Base-by-base conservation (phyloP, 2,113 vertebrate species). In the Carollia perspicillata region DNA sequence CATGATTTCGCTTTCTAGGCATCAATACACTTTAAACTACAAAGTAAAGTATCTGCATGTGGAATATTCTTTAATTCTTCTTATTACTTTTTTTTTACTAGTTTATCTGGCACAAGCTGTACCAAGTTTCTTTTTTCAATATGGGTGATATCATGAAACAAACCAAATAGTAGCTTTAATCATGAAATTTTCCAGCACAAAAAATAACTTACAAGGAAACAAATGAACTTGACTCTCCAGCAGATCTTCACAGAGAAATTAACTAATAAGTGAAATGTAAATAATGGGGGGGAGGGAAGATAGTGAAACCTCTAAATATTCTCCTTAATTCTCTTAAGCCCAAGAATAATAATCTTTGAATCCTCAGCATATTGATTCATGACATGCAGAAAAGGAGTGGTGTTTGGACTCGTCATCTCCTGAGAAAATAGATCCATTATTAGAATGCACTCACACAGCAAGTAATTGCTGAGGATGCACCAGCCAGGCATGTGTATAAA, bases 341-440 rank as follows among this genome's bases (percentile, higher is more conserved):
- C 53, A 51, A 68, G 33, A 96, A 75, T 42, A 90, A 88, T 79
- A 18, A 72, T 88, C 65, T 88, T 95, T 71, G 22, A n/a, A 84
- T 55, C 74, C 53, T 84, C 40, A 77, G 17, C 35, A 86, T 80
- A 79, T 16, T 80, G 49, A 80, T n/a, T 94, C 13, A 84, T 69
- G 47, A 90, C 28, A 68, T 55, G 26, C 42, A 83, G 11, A 85
- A 94, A 84, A 89, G 28, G 5, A 93, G 3, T 71, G 49, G 85
- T 87, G 44, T 40, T 65, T 86, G 33, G 90, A 78, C 2, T 86
- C 22, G 51, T 28, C 30, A 75, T 53, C 63, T 75, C 30, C 60
- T 92, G 93, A 80, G 49, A 87, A 94, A 96, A 84, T 2, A 78
- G 33, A 63, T 33, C 35, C 30, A 87, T 72, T 68, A 77, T 40